Evolutionary conservation across 2,888 invertebrate genomes (phyloP).

Genomic region (Rhagonycha fulva): DNA sequence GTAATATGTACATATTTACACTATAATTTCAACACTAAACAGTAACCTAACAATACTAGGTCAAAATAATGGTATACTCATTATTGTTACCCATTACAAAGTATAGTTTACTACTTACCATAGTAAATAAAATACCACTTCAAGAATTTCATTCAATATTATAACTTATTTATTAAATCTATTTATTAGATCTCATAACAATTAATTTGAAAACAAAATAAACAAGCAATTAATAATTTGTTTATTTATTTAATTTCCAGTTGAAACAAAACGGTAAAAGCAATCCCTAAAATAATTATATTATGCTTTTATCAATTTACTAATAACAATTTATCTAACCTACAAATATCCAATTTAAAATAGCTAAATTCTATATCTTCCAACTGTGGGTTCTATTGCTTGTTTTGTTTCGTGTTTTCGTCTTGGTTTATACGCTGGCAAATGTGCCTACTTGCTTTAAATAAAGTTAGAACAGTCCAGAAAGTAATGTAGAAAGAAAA

Average conservation of each 20-base stretch:
- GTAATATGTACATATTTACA: not conserved
- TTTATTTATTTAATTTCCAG: not conserved
- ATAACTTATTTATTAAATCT: not conserved
- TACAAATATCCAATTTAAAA: too few species aligned
- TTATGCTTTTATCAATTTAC: too few species aligned
- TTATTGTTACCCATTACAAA: not conserved
- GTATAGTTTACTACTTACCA: not conserved
- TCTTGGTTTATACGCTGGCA: too few species aligned
- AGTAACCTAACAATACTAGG: not conserved
- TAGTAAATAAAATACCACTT: not conserved
- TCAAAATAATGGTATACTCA: not conserved
- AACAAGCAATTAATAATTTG: not conserved
- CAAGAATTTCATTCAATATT: not conserved
- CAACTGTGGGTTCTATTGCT: too few species aligned
- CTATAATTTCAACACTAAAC: not conserved
- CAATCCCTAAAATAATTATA: too few species aligned
- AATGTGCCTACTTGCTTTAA: too few species aligned
- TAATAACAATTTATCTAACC: too few species aligned
- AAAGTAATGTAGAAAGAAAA: too few species aligned
- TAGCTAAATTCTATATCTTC: too few species aligned
- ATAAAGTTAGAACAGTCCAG: too few species aligned
- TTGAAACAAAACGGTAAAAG: not conserved
- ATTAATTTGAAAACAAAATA: not conserved
- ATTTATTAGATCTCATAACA: not conserved
- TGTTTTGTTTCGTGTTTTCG: too few species aligned